These are phyloP conservation scores for Apeira syringaria DNA, from an alignment of 2,888 invertebrate genomes.

Conservation along the genomic window DNA sequence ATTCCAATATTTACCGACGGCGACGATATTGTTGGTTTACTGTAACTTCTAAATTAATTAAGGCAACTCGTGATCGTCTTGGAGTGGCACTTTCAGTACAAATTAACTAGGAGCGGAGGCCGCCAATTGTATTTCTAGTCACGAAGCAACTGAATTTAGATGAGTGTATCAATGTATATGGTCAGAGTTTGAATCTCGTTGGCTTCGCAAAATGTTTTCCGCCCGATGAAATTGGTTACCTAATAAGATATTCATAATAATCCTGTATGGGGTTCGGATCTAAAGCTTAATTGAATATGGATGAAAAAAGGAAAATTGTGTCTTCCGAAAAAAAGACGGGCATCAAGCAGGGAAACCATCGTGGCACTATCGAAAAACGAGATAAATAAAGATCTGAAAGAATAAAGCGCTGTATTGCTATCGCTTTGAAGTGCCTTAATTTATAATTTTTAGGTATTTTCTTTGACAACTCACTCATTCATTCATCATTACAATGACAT, in stretches of 20 bases:
- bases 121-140: slow-evolving; percentile 58
- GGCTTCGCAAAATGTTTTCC: slow-evolving; percentile 46
- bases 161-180: slow-evolving; percentile 69
- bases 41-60: slow-evolving; percentile 60
- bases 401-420: too few relatives aligned
- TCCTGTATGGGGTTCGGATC: slow-evolving; percentile 27
- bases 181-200: slow-evolving; percentile 40
- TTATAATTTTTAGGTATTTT: too few relatives aligned
- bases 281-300: slow-evolving; percentile 25
- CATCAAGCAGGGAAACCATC: too few relatives aligned
- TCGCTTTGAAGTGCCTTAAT: too few relatives aligned
- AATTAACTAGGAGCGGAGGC: slow-evolving; percentile 60
- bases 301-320: slow-evolving; percentile 11
- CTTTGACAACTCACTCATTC: too few relatives aligned
- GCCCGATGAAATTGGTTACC: slow-evolving; percentile 49
- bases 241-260: slow-evolving; percentile 27
- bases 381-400: too few relatives aligned
- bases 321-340: too few relatives aligned
- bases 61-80: slow-evolving; percentile 55
- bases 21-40: slow-evolving; percentile 52
- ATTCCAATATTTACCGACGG: slow-evolving; percentile 39
- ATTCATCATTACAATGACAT: too few relatives aligned
- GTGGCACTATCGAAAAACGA: too few relatives aligned
- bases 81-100: slow-evolving; percentile 60
- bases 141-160: slow-evolving; percentile 71